These are phyloP conservation scores for Meloe dianella DNA, from an alignment of 2,888 invertebrate species.

Conservation along the genomic window DNA sequence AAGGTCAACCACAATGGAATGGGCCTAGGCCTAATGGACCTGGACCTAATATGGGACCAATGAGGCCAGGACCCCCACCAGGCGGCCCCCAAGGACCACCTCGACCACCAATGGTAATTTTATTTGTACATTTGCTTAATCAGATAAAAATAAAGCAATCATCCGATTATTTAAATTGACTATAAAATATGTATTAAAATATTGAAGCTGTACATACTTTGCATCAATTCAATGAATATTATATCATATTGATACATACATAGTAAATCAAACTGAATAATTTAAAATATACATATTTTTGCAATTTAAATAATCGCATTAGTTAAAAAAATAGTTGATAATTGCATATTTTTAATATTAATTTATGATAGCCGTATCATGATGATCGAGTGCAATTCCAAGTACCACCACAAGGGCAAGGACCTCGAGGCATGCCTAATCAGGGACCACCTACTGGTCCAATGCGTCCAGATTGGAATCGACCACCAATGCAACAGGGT, in stretches of 20 bases:
- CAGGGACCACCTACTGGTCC: conserved; percentile 67
- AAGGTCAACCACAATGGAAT: conserved; percentile 62
- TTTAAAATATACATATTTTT: neutral
- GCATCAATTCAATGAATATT: neutral
- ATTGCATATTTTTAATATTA: neutral
- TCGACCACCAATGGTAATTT: conserved; percentile 65
- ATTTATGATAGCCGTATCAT: neutral
- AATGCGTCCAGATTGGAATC: conserved; percentile 76
- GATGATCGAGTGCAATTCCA: conserved; percentile 57
- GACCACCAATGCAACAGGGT: conserved; percentile 75
- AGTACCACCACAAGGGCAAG: conserved; percentile 65
- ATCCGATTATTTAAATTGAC: conserved; percentile 12
- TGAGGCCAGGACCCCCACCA: conserved; percentile 66
- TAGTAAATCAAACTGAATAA: neutral
- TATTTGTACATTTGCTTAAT: neutral
- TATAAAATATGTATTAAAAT: too few relatives aligned
- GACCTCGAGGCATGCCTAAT: conserved; percentile 65
- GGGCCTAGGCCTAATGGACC: conserved; percentile 66
- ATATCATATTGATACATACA: neutral
- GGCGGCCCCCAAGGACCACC: conserved; percentile 69
- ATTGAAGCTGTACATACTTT: too few relatives aligned
- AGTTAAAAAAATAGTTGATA: neutral
- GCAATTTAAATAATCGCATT: neutral
- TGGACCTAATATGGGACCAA: conserved; percentile 55
- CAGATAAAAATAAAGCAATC: neutral